phyloP scores from a whole-genome alignment of 2,888 invertebrate genomes.

The Erebia epiphron region DNA sequence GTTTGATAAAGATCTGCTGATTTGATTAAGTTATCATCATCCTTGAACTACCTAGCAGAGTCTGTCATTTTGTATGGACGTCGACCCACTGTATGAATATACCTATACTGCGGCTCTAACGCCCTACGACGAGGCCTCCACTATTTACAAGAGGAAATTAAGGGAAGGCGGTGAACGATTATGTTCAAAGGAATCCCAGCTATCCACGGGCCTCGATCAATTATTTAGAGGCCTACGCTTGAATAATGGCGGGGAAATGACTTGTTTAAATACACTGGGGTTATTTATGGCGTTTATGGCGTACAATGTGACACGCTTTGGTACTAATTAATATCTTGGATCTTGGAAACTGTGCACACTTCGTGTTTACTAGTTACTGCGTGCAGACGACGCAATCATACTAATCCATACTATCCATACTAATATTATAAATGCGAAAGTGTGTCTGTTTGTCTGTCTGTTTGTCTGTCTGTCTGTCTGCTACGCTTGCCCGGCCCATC shows the following conservation, averaged over 20 bases:
- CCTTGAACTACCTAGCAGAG: too few species aligned
- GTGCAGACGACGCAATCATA: too few species aligned
- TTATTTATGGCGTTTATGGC: slow-evolving; percentile 21
- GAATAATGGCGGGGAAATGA: slow-evolving; percentile 18
- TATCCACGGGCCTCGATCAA: slow-evolving; percentile 33
- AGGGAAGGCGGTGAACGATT: slow-evolving; percentile 35
- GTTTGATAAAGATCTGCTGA: too few species aligned
- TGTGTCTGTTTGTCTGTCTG: too few species aligned
- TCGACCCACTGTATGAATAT: too few species aligned
- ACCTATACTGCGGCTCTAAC: not conserved
- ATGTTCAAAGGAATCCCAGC: slow-evolving; percentile 35
- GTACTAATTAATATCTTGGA: not conserved
- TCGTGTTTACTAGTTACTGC: too few species aligned
- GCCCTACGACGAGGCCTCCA: not conserved
- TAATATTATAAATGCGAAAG: too few species aligned
- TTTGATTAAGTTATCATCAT: too few species aligned
- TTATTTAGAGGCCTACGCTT: slow-evolving; percentile 22
- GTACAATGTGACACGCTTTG: not conserved
- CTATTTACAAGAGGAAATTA: slow-evolving; percentile 36
- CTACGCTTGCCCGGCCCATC: too few species aligned
- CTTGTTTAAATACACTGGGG: slow-evolving; percentile 19
- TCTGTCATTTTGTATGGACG: too few species aligned
- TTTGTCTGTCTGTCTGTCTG: too few species aligned
- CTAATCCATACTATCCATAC: too few species aligned
- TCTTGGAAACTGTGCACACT: not conserved